Conservation (phyloP, 1,140 invertebrate species). For the Maconellicoccus hirsutus region DNA sequence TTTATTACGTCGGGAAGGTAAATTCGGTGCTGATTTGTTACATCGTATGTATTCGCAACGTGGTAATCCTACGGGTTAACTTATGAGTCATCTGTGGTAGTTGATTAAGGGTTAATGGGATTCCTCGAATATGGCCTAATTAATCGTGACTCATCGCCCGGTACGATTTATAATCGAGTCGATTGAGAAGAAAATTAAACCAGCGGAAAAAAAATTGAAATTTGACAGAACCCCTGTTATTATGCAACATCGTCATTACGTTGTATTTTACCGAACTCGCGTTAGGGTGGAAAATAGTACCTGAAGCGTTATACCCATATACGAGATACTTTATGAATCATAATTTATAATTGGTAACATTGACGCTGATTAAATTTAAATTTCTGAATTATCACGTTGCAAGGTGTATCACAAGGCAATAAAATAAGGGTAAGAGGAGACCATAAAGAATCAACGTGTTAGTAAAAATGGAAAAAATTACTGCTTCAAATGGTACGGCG, state of each 20-base stretch:
- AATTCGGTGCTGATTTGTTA: background rate
- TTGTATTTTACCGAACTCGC: background rate
- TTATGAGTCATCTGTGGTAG: background rate
- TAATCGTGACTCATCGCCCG: background rate
- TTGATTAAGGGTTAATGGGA: background rate
- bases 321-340: background rate
- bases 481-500: background rate
- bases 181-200: background rate
- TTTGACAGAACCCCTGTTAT: too few species aligned
- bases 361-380: background rate
- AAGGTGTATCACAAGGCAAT: background rate
- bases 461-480: background rate
- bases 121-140: background rate
- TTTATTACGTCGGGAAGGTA: background rate
- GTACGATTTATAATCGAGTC: background rate
- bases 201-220: background rate
- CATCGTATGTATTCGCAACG: background rate
- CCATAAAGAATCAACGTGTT: background rate
- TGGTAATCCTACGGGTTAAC: background rate
- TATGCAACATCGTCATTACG: too few species aligned
- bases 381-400: background rate
- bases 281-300: background rate
- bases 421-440: background rate
- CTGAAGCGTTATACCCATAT: background rate
- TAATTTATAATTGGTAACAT: background rate